Base-by-base conservation (phyloP, 2,113 vertebrate genomes). In the Sorex araneus region DNA sequence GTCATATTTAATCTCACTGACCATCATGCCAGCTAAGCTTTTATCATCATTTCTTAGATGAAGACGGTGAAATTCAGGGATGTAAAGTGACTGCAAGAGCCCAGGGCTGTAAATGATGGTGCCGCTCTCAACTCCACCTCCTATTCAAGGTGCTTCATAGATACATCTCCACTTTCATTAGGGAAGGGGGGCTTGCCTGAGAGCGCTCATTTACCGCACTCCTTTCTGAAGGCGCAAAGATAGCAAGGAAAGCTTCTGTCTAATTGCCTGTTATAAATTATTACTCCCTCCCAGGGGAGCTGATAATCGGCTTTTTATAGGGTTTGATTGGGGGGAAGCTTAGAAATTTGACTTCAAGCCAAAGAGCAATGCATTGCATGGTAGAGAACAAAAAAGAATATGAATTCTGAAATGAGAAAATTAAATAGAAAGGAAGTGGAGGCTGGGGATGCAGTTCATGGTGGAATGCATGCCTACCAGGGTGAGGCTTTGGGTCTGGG, bases 321-420 rank as follows among this genome's bases (percentile, higher is more conserved):
- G 57, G 15, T 27, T 75, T 89, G 21, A 67, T 34, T 79, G 36
- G 25, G 25, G 50, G 45, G 6, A 16, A 70, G 23, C 50, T 60
- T 63, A 92, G 66, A 82, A 81, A 64, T 64, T n/a, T 87, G 71
- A 57, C 40, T 81, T 5, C 6, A 27, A 45, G 75, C 36, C 82
- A 79, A 79, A 94, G 43, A 43, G 32, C 6, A 93, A 28, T 70
- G 80, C 16, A 43, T 13, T 66, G 70, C n/a, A 54, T 63, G 63
- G 87, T 90, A 40, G 25, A 91, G 66, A 63, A 64, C 92, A 63
- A 71, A 71, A 91, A 89, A 75, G 73, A 73, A 16, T 34, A 40
- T 32, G 8, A 81, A 54, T 77, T 80, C 90, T 60, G 47, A 89
- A 93, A 66, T 27, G 25, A 87, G 16, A 21, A 75, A 71, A 80